Conservation (phyloP, 2,888 invertebrate genomes). For the Ceriagrion tenellum region DNA sequence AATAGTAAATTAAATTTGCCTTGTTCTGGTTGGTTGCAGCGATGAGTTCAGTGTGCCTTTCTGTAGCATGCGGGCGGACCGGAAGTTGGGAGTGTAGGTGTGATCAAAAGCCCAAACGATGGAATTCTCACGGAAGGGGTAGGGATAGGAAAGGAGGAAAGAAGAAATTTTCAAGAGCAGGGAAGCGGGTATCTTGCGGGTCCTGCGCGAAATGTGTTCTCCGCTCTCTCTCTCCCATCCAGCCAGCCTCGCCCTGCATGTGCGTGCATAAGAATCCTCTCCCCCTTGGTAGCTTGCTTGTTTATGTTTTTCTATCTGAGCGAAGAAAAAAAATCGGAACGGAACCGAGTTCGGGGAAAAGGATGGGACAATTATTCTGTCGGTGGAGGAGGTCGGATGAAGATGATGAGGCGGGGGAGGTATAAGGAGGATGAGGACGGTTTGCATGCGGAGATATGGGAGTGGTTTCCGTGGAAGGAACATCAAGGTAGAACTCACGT, state of each 20-base stretch:
- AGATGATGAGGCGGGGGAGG: neutral
- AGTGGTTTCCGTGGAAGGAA: neutral
- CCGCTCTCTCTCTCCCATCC: neutral
- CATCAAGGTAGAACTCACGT: neutral
- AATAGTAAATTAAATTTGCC: neutral
- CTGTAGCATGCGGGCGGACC: too few relatives aligned
- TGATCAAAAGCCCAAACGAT: neutral
- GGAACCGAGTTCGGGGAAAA: neutral
- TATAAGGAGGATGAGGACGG: neutral
- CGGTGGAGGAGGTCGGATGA: neutral
- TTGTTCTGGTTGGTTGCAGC: neutral
- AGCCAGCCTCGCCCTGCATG: neutral
- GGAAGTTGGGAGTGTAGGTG: neutral
- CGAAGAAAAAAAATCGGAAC: neutral
- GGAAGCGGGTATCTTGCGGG: neutral
- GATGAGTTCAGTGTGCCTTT: too few relatives aligned
- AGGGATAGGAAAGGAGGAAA: neutral
- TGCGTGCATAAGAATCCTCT: neutral
- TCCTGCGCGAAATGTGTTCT: neutral
- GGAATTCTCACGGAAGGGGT: neutral
- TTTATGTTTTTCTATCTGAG: neutral
- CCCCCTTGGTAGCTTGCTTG: neutral
- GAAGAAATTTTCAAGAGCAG: neutral
- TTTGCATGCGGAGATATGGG: neutral
- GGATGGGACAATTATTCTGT: neutral